A percentile compares a stretch with the other conserved stretches of the same genome.
phyloP scores from a whole-genome alignment of 2,888 invertebrate genomes.

The Doris montereyensis region DNA sequence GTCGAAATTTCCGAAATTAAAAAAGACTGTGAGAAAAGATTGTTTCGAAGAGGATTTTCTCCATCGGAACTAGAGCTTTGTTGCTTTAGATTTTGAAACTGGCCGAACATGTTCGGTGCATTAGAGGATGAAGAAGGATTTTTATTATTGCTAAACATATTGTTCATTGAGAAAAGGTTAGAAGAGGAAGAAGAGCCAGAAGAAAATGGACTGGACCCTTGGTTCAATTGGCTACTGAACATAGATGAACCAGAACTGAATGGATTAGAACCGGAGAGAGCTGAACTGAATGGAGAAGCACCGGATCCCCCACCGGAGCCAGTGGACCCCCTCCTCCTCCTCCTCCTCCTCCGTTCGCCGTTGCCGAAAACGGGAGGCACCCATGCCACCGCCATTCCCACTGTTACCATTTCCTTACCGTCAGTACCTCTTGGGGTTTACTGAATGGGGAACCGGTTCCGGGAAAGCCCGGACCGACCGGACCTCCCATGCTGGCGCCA shows the following conservation, averaged over 20 bases:
- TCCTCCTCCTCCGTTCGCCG: background rate
- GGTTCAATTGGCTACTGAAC: no score
- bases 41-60: no score
- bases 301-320: background rate
- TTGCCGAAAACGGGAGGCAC: background rate
- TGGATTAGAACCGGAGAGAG: background rate
- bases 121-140: no score
- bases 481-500: background rate
- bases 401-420: background rate
- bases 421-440: background rate
- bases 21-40: no score
- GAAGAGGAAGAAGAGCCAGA: background rate
- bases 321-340: background rate
- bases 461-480: background rate
- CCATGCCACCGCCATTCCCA: background rate
- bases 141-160: no score
- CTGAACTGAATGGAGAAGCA: background rate
- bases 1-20: no score
- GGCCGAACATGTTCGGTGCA: no score
- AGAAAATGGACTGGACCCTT: background rate
- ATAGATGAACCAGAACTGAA: no score
- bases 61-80: no score
- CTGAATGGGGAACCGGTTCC: constrained; percentile 5
- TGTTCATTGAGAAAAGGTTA: no score
- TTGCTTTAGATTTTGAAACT: no score